Evolutionary conservation across 2,113 vertebrate species (phyloP).

Genomic region (Axis porcinus): DNA sequence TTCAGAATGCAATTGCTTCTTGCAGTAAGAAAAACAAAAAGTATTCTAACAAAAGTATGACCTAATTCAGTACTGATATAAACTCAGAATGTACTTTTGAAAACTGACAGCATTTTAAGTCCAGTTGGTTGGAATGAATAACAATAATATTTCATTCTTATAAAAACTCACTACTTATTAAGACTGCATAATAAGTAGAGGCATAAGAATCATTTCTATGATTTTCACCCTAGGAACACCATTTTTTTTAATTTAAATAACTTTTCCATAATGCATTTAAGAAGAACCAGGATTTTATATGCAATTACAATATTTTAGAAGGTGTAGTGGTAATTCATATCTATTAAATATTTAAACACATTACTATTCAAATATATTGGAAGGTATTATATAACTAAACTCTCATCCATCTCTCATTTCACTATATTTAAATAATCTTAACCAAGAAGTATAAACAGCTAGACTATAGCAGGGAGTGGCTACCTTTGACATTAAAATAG

Average conservation of each 20-base stretch:
- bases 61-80: not conserved
- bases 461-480: not conserved
- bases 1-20: not conserved
- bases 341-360: constrained; percentile 61
- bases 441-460: not conserved
- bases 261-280: constrained; percentile 6
- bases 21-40: not conserved
- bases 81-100: not conserved
- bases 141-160: constrained; percentile 13
- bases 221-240: not conserved
- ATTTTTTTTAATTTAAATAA: constrained; percentile 8
- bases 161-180: constrained; percentile 1
- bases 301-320: constrained; percentile 36
- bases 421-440: constrained; percentile 9
- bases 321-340: not conserved
- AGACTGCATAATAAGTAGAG: not conserved
- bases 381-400: not conserved
- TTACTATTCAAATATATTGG: constrained; percentile 36
- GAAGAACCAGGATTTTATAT: not conserved
- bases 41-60: not conserved
- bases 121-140: not conserved
- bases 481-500: not conserved
- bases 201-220: not conserved
- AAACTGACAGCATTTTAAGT: not conserved
- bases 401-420: constrained; percentile 8